Conservation (phyloP, 37 sponge, comb jelly and placozoan genomes). For the Agelas oroides region DNA sequence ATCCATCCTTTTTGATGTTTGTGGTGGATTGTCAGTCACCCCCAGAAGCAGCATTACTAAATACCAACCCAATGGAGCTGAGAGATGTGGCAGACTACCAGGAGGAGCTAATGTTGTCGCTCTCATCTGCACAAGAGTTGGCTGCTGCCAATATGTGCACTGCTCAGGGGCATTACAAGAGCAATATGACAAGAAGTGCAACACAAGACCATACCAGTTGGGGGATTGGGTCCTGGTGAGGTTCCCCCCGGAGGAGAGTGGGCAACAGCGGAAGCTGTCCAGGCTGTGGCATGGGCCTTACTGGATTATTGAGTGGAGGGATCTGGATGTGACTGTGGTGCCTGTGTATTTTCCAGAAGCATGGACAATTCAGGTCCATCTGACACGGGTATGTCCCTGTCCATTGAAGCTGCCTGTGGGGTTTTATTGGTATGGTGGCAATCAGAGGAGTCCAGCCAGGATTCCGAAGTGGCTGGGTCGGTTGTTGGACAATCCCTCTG, state of each 20-base stretch:
- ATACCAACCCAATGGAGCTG: neutral
- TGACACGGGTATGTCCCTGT: slow-evolving; percentile 16
- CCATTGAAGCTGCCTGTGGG: slow-evolving; percentile 21
- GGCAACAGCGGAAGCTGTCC: slow-evolving; percentile 24
- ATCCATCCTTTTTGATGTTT: slow-evolving; percentile 43
- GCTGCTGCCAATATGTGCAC: neutral
- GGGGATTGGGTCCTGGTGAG: slow-evolving; percentile 43
- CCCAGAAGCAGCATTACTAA: slow-evolving; percentile 30
- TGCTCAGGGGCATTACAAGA: slow-evolving; percentile 27
- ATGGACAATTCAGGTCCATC: slow-evolving; percentile 25
- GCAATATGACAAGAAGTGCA: neutral
- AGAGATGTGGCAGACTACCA: slow-evolving; percentile 18
- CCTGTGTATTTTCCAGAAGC: slow-evolving; percentile 33
- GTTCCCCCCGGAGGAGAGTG: slow-evolving; percentile 43
- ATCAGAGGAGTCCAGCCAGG: too few species aligned
- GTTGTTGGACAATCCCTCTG: too few species aligned
- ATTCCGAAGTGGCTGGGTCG: too few species aligned
- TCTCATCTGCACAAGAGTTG: slow-evolving; percentile 29
- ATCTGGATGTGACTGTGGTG: slow-evolving; percentile 18
- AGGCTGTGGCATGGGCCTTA: slow-evolving; percentile 32
- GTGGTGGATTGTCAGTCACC: slow-evolving; percentile 31
- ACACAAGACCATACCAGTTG: neutral
- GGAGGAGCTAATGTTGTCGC: slow-evolving; percentile 27
- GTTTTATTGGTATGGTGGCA: slow-evolving; percentile 54
- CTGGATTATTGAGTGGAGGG: neutral